Evolutionary conservation across 2,113 vertebrate genomes (phyloP), one percentile per base, ranked within the genome.

Genomic region (Erinaceus europaeus): DNA sequence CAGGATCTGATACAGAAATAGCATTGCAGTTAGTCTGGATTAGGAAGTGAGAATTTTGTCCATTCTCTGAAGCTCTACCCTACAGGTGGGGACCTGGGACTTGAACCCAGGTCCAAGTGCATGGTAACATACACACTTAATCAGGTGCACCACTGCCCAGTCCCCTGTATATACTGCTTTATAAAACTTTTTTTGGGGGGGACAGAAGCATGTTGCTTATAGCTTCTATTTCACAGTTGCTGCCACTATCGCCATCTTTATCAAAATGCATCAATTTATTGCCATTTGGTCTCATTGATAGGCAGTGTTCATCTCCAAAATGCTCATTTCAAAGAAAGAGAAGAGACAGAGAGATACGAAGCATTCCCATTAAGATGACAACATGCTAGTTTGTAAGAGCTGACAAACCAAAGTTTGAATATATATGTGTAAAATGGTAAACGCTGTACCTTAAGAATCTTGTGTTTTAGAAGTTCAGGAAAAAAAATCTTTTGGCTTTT

Each of bases 321-420:
- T 57, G 14, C 4, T 80, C 50, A 32, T 64, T 88, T 90, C 23
- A 88, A 85, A 85, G 20, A 88, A 90, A 57, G 34, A 67, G 50
- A 72, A 52, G 53, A 50, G 11, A n/a, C n/a, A 48, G 32, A 44
- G 29, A 57, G 18, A 52, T 65, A 25, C 40, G 57, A 7, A 82
- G 23, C 6, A 11, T 0, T 21, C 29, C 14, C 38, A 34, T 53
- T 20, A 34, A 29, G 48, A 14, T 2, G 18, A 57, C 29, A n/a
- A 11, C 27, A 40, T 9, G 59, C 40, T 40, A 53, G 46, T 72
- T 14, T 62, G 7, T 46, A 44, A n/a, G 74, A 38, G 72, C 25
- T 44, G 27, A 50, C 10, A 82, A 84, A 36, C 25, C 32, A 74
- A 93, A 65, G 13, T 0, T 75, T 64, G 88, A 57, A 11, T 44